Conservation (phyloP, 2,888 invertebrate species). For the Hydraecia micacea region DNA sequence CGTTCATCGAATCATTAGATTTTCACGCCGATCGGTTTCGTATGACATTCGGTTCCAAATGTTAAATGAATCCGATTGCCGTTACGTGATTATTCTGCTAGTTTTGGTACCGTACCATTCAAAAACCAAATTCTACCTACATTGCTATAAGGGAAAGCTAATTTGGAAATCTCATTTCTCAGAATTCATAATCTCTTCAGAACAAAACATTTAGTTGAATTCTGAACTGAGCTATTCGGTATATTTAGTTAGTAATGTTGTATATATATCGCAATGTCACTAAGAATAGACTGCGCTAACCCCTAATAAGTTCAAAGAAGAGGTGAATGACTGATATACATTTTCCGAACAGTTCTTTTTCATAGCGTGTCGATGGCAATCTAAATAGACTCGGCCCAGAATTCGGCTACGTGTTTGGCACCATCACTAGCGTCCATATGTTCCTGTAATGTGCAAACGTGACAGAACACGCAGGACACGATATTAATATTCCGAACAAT, state of each 20-base stretch:
- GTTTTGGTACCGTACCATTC: neutral
- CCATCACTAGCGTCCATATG: neutral
- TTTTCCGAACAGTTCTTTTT: neutral
- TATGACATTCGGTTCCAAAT: slow-evolving; percentile 61
- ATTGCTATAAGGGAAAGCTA: too few species aligned
- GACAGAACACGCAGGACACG: neutral
- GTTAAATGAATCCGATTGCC: slow-evolving; percentile 45
- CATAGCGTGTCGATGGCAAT: neutral
- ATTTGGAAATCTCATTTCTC: neutral
- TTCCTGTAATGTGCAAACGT: neutral
- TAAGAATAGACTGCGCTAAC: neutral
- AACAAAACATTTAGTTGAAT: neutral
- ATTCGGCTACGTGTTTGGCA: neutral
- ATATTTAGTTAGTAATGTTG: neutral
- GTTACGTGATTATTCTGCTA: slow-evolving; percentile 31
- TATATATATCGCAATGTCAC: neutral
- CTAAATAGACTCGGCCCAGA: neutral
- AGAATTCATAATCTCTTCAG: neutral
- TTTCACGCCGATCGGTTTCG: slow-evolving; percentile 47
- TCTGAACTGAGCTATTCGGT: neutral
- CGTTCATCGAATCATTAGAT: slow-evolving; percentile 33
- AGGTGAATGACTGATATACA: neutral
- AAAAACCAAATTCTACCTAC: neutral
- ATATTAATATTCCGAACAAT: neutral
- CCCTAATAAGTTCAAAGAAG: neutral